Evolutionary conservation across 2,797 vertebrate species (phyloP).

Genomic region (Lutjanus campechanus): DNA sequence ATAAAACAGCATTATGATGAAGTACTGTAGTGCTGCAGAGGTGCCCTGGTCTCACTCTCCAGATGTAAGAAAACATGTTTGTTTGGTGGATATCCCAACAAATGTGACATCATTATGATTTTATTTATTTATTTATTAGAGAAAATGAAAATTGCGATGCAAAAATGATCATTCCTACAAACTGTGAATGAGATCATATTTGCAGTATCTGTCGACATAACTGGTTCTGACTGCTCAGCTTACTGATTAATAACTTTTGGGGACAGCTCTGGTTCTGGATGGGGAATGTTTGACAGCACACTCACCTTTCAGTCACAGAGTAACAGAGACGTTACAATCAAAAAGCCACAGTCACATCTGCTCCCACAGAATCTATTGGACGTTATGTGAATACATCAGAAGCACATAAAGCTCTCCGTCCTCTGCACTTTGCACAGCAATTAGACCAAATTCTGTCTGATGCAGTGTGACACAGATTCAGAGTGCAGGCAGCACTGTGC

Average conservation of each 20-base stretch:
- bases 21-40: too few species aligned
- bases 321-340: neutral
- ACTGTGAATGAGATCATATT: too few species aligned
- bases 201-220: too few species aligned
- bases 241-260: conserved; percentile 8
- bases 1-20: too few species aligned
- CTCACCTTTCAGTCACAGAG: neutral
- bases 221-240: neutral
- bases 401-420: neutral
- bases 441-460: neutral
- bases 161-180: too few species aligned
- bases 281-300: neutral
- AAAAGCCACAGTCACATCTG: conserved; percentile 4
- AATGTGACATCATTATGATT: too few species aligned
- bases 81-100: too few species aligned
- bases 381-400: neutral
- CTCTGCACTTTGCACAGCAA: conserved; percentile 8
- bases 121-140: too few species aligned
- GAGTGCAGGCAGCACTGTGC: neutral
- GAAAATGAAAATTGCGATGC: too few species aligned
- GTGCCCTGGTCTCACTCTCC: too few species aligned
- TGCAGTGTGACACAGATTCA: neutral
- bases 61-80: too few species aligned
- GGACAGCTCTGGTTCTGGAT: neutral
- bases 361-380: neutral